phyloP scores from a whole-genome alignment of 2,888 invertebrate genomes.

The Leucoma salicis region DNA sequence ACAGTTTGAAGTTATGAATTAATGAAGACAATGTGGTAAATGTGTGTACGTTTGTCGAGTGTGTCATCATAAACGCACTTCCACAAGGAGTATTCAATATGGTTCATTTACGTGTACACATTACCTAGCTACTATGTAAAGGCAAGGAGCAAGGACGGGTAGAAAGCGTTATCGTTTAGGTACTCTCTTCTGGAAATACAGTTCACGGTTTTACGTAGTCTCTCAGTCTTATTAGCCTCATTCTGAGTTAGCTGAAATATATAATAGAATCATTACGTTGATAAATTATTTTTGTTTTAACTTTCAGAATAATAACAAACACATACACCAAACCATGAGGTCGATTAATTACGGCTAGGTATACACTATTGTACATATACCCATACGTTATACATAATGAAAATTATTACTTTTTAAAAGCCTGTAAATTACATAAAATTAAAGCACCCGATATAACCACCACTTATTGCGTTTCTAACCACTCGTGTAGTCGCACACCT shows the following conservation, averaged over 20 bases:
- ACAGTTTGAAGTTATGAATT: conserved; percentile 37
- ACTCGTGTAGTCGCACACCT: conserved; percentile 46
- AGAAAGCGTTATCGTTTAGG: conserved; percentile 74
- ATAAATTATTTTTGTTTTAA: conserved; percentile 31
- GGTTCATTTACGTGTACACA: conserved; percentile 56
- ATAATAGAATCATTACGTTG: conserved; percentile 41
- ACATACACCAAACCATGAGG: conserved; percentile 22
- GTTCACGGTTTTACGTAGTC: conserved; percentile 75
- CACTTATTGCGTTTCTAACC: conserved; percentile 59
- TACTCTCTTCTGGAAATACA: conserved; percentile 72
- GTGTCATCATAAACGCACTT: conserved; percentile 58
- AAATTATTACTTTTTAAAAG: conserved; percentile 55
- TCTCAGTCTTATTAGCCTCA: conserved; percentile 78
- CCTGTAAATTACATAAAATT: conserved; percentile 66
- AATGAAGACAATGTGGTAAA: conserved; percentile 42
- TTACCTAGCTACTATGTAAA: conserved; percentile 78
- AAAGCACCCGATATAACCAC: conserved; percentile 73
- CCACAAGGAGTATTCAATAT: conserved; percentile 57
- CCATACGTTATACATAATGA: conserved; percentile 46
- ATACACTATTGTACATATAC: conserved; percentile 56
- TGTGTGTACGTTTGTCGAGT: conserved; percentile 40
- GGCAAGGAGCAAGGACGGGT: conserved; percentile 81
- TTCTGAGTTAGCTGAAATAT: conserved; percentile 60
- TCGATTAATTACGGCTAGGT: conserved; percentile 47
- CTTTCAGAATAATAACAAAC: conserved; percentile 25